These are phyloP conservation scores for Acanthisitta chloris DNA, from an alignment of 2,113 vertebrate genomes.

Conservation along the genomic window DNA sequence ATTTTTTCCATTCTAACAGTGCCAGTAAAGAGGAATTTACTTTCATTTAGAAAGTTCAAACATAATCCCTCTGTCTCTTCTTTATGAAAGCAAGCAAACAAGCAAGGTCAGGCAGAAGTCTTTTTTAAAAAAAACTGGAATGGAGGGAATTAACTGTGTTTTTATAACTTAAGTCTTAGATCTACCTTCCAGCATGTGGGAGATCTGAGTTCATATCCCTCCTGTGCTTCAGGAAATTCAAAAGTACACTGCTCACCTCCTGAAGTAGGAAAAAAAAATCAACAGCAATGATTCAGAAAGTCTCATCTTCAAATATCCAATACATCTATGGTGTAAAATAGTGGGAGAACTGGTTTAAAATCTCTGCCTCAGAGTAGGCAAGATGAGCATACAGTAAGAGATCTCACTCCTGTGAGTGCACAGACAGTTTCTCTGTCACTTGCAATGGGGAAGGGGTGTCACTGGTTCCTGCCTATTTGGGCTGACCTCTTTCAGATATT, in stretches of 20 bases:
- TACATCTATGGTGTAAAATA: neutral
- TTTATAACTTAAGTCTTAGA: neutral
- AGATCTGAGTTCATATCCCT: neutral
- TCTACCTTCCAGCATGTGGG: neutral
- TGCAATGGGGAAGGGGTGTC: neutral
- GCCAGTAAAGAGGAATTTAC: neutral
- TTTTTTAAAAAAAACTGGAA: neutral
- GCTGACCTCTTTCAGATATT: neutral
- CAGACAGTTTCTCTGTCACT: neutral
- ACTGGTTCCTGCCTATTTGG: neutral
- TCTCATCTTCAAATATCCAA: neutral
- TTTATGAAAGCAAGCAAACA: conserved; percentile 2
- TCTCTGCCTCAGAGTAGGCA: neutral
- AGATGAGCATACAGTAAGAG: neutral
- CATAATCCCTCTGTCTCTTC: neutral
- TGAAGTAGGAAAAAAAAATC: neutral
- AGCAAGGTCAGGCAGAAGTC: neutral
- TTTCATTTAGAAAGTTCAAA: neutral
- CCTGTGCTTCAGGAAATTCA: neutral
- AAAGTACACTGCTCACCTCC: neutral
- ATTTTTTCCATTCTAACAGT: neutral
- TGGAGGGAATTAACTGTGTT: neutral
- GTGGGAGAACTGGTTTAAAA: neutral
- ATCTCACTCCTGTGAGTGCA: neutral
- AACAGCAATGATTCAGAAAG: neutral